Evolutionary conservation across 2,888 invertebrate genomes (phyloP).

Genomic region (Thecophora atra): DNA sequence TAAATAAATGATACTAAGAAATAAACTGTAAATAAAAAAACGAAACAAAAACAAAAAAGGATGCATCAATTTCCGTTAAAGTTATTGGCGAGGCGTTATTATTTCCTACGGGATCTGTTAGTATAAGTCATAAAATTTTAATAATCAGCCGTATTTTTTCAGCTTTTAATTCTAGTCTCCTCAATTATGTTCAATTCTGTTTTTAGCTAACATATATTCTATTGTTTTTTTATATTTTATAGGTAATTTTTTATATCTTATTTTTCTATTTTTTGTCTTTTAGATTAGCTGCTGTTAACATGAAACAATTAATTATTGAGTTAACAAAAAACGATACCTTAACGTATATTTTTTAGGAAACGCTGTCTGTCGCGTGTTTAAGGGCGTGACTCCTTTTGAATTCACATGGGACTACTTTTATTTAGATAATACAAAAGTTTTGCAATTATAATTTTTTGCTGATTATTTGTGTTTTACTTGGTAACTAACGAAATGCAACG

Average conservation of each 20-base stretch:
- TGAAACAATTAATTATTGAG: constrained; percentile 23
- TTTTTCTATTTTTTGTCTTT: constrained; percentile 18
- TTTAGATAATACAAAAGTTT: neutral
- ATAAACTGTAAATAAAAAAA: neutral
- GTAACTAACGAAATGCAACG: too few species aligned
- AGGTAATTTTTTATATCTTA: neutral
- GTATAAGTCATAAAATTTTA: too few species aligned
- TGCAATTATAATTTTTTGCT: neutral
- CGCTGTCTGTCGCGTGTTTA: neutral
- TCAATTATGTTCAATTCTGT: too few species aligned
- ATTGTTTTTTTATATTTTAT: constrained; percentile 1
- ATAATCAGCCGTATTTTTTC: too few species aligned
- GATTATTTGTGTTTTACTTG: too few species aligned
- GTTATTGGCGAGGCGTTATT: neutral
- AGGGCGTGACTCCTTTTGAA: neutral
- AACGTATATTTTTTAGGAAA: neutral
- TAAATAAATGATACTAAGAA: neutral
- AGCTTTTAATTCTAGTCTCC: constrained; percentile 12
- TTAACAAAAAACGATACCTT: neutral
- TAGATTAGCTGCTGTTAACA: constrained; percentile 15
- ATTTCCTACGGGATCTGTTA: too few species aligned
- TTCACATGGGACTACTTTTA: neutral
- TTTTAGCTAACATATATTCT: neutral
- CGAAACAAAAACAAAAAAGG: neutral
- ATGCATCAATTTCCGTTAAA: neutral